Percentiles rank a stretch among this genome's conserved stretches.
phyloP scores from a whole-genome alignment of 2,888 invertebrate genomes.

The Dioctria linearis region DNA sequence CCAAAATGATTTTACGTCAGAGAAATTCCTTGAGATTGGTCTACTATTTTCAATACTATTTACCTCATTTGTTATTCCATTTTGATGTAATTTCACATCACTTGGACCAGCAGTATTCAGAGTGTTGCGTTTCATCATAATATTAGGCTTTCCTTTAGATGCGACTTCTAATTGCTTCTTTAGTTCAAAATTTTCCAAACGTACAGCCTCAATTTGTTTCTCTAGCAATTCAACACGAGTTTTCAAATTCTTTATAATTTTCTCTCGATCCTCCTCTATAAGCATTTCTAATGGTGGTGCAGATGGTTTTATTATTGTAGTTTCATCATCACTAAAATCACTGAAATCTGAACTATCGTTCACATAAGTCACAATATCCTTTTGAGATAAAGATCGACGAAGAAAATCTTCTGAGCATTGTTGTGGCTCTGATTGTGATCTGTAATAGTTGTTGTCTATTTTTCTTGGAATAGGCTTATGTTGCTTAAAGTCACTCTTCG shows the following conservation, averaged over 20 bases:
- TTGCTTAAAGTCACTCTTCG: too few species aligned
- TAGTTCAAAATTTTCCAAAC: background rate
- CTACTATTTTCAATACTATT: background rate
- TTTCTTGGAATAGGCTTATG: too few species aligned
- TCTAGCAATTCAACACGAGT: background rate
- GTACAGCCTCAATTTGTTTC: background rate
- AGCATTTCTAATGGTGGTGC: background rate
- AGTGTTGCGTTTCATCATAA: background rate
- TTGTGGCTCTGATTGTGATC: too few species aligned
- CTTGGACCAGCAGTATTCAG: background rate
- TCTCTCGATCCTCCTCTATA: background rate
- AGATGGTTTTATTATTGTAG: background rate
- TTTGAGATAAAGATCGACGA: background rate
- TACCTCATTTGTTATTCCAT: background rate
- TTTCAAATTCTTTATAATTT: background rate
- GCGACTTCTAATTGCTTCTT: background rate
- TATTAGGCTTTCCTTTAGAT: background rate
- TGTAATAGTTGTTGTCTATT: too few species aligned
- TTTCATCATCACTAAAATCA: conserved; percentile 1
- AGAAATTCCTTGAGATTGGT: background rate
- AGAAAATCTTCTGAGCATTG: background rate
- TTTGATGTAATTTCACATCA: background rate
- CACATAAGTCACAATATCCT: background rate
- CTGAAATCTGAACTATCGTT: conserved; percentile 8
- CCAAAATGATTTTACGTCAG: conserved; percentile 15